These are phyloP conservation scores for Phorcus lineatus DNA, from an alignment of 2,888 invertebrate genomes.

Conservation along the genomic window DNA sequence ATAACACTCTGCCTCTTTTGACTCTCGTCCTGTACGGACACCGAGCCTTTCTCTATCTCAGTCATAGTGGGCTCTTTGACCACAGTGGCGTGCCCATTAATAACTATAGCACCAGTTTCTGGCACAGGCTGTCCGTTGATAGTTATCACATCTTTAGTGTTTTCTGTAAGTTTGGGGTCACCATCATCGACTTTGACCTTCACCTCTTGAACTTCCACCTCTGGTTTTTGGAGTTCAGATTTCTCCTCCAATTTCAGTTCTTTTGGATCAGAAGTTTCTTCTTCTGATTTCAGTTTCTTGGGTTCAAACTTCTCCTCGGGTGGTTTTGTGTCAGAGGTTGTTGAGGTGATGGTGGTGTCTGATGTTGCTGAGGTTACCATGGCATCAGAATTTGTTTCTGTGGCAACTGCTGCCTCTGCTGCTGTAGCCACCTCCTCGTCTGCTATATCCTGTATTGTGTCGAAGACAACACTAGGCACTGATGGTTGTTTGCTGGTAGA, in stretches of 20 bases:
- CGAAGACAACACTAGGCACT: slow-evolving; percentile 72
- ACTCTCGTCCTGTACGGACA: slow-evolving; percentile 27
- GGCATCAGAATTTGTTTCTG: slow-evolving; percentile 15
- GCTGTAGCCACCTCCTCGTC: slow-evolving; percentile 33
- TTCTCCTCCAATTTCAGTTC: neutral
- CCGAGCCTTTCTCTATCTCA: slow-evolving; percentile 33
- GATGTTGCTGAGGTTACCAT: neutral
- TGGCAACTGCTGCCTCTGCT: slow-evolving; percentile 22
- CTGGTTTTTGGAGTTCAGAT: neutral
- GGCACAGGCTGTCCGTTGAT: slow-evolving; percentile 60
- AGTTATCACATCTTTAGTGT: slow-evolving; percentile 49
- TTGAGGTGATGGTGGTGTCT: neutral
- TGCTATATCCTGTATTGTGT: slow-evolving; percentile 67
- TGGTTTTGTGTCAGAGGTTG: slow-evolving; percentile 10
- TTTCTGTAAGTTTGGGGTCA: slow-evolving; percentile 41
- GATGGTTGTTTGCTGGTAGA: slow-evolving; percentile 71
- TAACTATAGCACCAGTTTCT: slow-evolving; percentile 51
- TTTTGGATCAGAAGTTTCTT: neutral
- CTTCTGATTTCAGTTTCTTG: neutral
- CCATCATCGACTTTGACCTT: slow-evolving; percentile 56
- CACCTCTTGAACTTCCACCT: slow-evolving; percentile 58
- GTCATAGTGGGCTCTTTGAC: slow-evolving; percentile 44
- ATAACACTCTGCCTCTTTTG: slow-evolving; percentile 48
- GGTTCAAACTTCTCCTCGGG: slow-evolving; percentile 17
- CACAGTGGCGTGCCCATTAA: slow-evolving; percentile 61